Base-by-base conservation (phyloP, 2,888 invertebrate genomes). In the Lasioglossum lativentre region DNA sequence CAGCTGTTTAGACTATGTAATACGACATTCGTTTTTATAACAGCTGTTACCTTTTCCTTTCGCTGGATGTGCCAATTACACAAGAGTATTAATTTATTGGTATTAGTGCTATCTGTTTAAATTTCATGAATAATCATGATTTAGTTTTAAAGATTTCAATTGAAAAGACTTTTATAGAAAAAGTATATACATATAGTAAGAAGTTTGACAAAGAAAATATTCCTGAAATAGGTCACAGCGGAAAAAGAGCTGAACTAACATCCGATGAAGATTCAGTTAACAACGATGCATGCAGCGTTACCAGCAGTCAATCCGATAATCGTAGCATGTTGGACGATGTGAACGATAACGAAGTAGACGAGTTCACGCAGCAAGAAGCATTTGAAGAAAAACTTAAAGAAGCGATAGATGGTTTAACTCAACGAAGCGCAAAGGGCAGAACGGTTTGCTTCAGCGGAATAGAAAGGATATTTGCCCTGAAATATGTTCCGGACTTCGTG, bases 371-470 rank as follows among this genome's bases (percentile, higher is more conserved):
- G 95, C 97, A 97, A 89, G 98, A 98, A 90, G 95, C 96, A 10
- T 97, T 98, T 89, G 99, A 99, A 95, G 98, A 99, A 92, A 98
- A 98, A 94, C 96, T 99, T 45, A 96, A 97, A 47, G 98, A 98
- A 93, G 97, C 97, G 1, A 97, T 99, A 77, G 99, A 99, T 93
- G 98, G 97, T 40, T 96, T 98, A 66, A 97, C 97, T n/a, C 98
- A 99, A 90, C 98, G 99, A 92, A 98, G 98, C 87, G 97, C 97
- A 16, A 98, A 98, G 90, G 98, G 98, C 16, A 96, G 99, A 77
- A 97, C 97, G 0, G 95, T 96, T 23, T 97, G 97, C 72, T 96
- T 98, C 81, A 97, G 97, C 90, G 95, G 96, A 2, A 96, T 98
- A 19, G 96, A 97, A 66, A 97, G 97, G 88, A 97, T 97, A 14